Conservation (phyloP, 2,797 vertebrate species). For the Ceryle rudis region DNA sequence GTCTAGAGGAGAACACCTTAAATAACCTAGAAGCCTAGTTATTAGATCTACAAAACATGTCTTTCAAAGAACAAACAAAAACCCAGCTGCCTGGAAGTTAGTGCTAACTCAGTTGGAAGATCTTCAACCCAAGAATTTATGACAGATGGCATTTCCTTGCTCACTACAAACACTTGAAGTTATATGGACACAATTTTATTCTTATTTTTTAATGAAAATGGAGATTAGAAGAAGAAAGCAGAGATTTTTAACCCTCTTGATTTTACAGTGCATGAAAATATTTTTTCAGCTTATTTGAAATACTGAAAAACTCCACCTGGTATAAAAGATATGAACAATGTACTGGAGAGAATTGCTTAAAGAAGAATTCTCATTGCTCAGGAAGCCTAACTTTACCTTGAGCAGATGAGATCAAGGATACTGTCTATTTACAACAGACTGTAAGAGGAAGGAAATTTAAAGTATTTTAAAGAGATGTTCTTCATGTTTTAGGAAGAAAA, state of each 20-base stretch:
- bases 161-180: background rate
- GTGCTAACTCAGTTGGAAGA: background rate
- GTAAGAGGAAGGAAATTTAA: background rate
- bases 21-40: background rate
- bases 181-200: background rate
- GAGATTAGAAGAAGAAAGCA: background rate
- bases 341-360: background rate
- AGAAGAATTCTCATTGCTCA: background rate
- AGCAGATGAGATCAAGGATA: background rate
- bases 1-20: background rate
- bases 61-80: background rate
- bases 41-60: background rate
- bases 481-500: background rate
- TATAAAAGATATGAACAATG: background rate
- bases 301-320: background rate
- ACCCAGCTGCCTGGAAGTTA: background rate
- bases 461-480: background rate
- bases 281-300: background rate
- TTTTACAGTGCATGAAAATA: conserved; percentile 8
- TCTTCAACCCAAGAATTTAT: background rate
- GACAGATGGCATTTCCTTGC: background rate
- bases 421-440: background rate
- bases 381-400: background rate
- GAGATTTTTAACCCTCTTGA: background rate
- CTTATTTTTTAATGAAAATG: background rate